Conservation (phyloP, 2,888 invertebrate species). For the Rosalia funebris region DNA sequence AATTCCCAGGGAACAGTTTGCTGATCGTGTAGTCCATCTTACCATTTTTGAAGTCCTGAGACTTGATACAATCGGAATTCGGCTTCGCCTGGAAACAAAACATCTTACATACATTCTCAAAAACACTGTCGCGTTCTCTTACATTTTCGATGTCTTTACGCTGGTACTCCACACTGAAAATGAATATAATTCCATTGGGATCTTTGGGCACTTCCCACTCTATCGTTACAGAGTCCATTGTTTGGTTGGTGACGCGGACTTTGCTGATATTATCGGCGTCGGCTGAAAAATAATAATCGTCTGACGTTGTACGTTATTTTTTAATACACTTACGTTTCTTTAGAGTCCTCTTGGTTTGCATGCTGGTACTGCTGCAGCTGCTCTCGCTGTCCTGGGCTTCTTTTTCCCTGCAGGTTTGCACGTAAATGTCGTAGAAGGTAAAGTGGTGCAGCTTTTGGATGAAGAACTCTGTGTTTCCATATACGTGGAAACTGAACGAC, state of each 20-base stretch:
- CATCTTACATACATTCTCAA: neutral
- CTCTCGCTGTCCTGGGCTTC: conserved; percentile 65
- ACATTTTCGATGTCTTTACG: conserved; percentile 75
- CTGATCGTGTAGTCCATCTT: conserved; percentile 63
- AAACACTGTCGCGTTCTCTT: conserved; percentile 49
- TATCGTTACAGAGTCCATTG: conserved; percentile 71
- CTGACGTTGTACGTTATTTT: neutral
- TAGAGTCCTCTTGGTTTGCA: conserved; percentile 64
- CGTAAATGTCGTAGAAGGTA: conserved; percentile 78
- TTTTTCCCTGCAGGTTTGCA: conserved; percentile 80
- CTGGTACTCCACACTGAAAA: conserved; percentile 83
- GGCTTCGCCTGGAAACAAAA: conserved; percentile 64
- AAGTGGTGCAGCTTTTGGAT: conserved; percentile 78
- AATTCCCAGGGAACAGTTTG: conserved; percentile 80
- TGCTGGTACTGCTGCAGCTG: conserved; percentile 68
- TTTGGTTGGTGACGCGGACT: conserved; percentile 66
- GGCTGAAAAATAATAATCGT: conserved; percentile 63
- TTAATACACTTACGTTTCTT: conserved; percentile 48
- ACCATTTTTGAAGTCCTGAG: conserved; percentile 40
- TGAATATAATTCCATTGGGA: conserved; percentile 90
- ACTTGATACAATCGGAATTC: conserved; percentile 73
- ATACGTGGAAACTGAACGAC: conserved; percentile 51
- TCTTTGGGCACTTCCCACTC: conserved; percentile 83
- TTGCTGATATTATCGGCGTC: conserved; percentile 74
- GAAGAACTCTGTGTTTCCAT: conserved; percentile 64